phyloP scores from a whole-genome alignment of 2,113 vertebrate genomes.

The Saguinus midas region DNA sequence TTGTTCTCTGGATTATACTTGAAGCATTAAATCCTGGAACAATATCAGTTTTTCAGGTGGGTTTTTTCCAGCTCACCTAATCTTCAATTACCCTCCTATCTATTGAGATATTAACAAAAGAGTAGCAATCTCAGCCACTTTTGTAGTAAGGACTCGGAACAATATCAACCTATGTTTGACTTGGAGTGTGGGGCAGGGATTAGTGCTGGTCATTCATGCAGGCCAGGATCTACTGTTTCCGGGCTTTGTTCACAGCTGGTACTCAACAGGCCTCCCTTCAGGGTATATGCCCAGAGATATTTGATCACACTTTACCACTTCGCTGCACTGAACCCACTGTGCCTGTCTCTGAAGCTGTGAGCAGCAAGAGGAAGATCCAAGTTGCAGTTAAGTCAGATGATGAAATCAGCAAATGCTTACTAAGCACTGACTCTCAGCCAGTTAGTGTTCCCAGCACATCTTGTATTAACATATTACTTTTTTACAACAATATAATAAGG shows the following conservation, averaged over 20 bases:
- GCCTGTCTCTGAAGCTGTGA: not conserved
- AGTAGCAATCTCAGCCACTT: not conserved
- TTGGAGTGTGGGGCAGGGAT: rapidly evolving
- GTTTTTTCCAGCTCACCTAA: too few relatives aligned
- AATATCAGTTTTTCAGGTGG: not conserved
- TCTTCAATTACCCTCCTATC: not conserved
- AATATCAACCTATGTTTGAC: not conserved
- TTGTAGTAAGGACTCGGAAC: not conserved
- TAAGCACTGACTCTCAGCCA: not conserved
- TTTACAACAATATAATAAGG: not conserved
- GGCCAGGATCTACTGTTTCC: rapidly evolving
- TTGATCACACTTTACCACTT: not conserved
- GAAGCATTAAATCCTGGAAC: not conserved
- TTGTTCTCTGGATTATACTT: not conserved
- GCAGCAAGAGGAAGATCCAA: not conserved
- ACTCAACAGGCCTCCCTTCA: not conserved
- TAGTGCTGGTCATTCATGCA: too few relatives aligned
- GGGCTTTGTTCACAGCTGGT: rapidly evolving
- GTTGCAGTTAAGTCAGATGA: not conserved
- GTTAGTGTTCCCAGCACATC: not conserved
- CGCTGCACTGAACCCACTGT: not conserved
- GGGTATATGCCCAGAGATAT: rapidly evolving
- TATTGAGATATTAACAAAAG: not conserved
- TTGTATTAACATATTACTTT: not conserved
- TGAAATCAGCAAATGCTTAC: not conserved